Base-by-base conservation (phyloP, 2,888 invertebrate genomes). In the Ophion costatus region DNA sequence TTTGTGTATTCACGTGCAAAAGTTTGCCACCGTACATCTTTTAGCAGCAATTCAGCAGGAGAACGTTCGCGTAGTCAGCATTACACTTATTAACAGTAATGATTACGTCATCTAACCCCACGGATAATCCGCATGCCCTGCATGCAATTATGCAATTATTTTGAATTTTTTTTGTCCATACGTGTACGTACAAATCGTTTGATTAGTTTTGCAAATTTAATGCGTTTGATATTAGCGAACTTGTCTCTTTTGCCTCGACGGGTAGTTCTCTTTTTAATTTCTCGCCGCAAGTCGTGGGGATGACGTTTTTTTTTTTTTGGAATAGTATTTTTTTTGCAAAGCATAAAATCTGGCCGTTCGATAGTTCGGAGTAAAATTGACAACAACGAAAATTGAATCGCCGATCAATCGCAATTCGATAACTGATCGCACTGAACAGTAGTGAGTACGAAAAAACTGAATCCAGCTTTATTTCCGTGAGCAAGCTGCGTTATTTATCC, bases 201-300 rank as follows among this genome's bases (percentile, higher is more conserved):
- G 89, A 90, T 90, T 89, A 89, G 80, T 85, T 88, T 86, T 88
- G 87, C 87, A 86, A 87, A 84, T 88, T 85, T 69, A 88, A 86
- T 86, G 87, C 78, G 61, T 88, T 84, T 84, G 85, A 84, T 82
- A 84, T 87, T 22, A 69, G 78, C 82, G 74, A 79, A 33, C 78
- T 74, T 61, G 63, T 70, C 33, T 75, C 78, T 83, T 74, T 45
- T 86, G 59, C 61, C 75, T 20, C 22, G 64, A 66, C 45, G 17
- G 29, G 33, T 63, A 33, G 24, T 71, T 82, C 45, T 66, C 17
- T 9, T 3, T 56, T 70, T n/a, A 14, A 24, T 70, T 56, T 57
- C 29, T n/a, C 42, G 42, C 1, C 14, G 9, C 29, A 4, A 7
- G 6, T 57, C n/a, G 11, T 11, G 5, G 29, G 22, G 17, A 63